These are phyloP conservation scores for Megalurothrips usitatus DNA, from an alignment of 2,888 invertebrate genomes.

Conservation along the genomic window DNA sequence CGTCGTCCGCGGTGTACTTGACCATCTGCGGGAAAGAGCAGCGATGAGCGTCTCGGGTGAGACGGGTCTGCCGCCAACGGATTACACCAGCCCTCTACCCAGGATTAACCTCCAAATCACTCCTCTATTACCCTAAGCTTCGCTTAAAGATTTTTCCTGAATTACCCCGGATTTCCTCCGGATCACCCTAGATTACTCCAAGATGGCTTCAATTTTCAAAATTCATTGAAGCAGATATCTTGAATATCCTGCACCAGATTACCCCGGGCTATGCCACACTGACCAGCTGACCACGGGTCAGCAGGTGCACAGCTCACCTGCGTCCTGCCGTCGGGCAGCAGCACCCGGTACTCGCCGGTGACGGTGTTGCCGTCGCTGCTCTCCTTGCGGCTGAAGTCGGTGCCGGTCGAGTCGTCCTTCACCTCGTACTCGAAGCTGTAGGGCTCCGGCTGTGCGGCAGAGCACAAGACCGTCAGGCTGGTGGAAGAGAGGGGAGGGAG, in stretches of 20 bases:
- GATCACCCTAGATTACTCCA: too few species aligned
- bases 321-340: slow-evolving; percentile 39
- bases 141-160: too few species aligned
- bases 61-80: too few species aligned
- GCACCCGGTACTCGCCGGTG: slow-evolving; percentile 38
- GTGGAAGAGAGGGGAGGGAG: too few species aligned
- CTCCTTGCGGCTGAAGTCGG: slow-evolving; percentile 42
- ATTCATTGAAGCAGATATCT: too few species aligned
- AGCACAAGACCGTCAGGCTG: slow-evolving; percentile 30
- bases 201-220: not conserved
- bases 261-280: too few species aligned
- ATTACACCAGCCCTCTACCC: too few species aligned
- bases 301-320: slow-evolving; percentile 32
- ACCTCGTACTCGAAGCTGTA: slow-evolving; percentile 42
- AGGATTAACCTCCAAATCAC: too few species aligned
- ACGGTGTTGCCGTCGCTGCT: slow-evolving; percentile 41
- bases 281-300: not conserved
- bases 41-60: not conserved
- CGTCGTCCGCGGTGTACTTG: slow-evolving; percentile 39
- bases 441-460: slow-evolving; percentile 40
- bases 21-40: slow-evolving; percentile 34
- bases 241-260: too few species aligned
- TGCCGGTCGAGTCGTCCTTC: slow-evolving; percentile 41
- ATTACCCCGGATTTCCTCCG: too few species aligned
- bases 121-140: too few species aligned